A percentile compares a stretch with the other conserved stretches of the same genome.
These are phyloP conservation scores for Craterocephalus amniculus DNA, from an alignment of 2,797 vertebrate species.

Conservation along the genomic window DNA sequence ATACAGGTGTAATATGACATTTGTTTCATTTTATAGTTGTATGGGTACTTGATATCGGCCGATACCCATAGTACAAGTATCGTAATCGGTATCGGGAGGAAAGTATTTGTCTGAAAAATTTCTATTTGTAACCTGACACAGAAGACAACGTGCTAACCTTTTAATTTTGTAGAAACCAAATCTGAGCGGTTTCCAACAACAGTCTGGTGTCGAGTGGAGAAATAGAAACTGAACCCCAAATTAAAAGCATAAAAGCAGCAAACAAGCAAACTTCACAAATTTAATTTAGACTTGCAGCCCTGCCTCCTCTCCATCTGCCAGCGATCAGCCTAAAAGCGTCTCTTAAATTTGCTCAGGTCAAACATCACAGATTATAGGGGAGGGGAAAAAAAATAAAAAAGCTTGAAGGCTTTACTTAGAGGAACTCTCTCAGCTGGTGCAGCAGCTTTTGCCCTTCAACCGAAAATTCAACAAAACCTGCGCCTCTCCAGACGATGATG, in stretches of 20 bases:
- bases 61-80: too few relatives aligned
- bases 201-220: neutral
- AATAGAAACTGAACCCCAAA: neutral
- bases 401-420: constrained; percentile 20
- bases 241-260: neutral
- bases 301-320: neutral
- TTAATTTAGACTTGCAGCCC: neutral
- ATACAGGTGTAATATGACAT: too few relatives aligned
- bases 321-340: neutral
- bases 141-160: too few relatives aligned
- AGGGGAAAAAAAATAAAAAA: neutral
- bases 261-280: neutral
- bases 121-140: neutral
- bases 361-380: neutral
- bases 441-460: constrained; percentile 40
- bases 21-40: too few relatives aligned
- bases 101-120: too few relatives aligned
- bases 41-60: too few relatives aligned
- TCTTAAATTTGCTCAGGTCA: constrained; percentile 7
- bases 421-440: constrained; percentile 28
- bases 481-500: constrained; percentile 73
- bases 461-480: constrained; percentile 59
- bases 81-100: too few relatives aligned
- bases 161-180: neutral
- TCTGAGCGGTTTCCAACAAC: neutral